Conservation (phyloP, 1,140 invertebrate genomes). For the Apis mellifera region Amel_HAv3.1 CM009942.2:5352001-5352500, state of each 20-base stretch:
- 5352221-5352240: neutral
- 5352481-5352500: neutral
- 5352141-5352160: too few species aligned
- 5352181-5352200: neutral
- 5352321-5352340: neutral
- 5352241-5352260: neutral
- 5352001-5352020: too few species aligned
- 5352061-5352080: too few species aligned
- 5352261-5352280: neutral
- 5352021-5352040: too few species aligned
- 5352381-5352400: neutral
- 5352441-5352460: constrained; percentile 31
- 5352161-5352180: too few species aligned
- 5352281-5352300: neutral
- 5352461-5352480: neutral
- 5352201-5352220: neutral
- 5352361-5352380: neutral
- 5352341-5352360: neutral
- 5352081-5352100: too few species aligned
- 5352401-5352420: neutral
- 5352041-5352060: too few species aligned
- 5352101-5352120: too few species aligned
- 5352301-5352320: neutral
- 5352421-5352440: neutral
- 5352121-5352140: too few species aligned